A percentile compares a stretch with the other conserved stretches of the same genome.
Conservation (phyloP, 2,888 invertebrate species). For the Hirtodrosophila histrioides region DNA sequence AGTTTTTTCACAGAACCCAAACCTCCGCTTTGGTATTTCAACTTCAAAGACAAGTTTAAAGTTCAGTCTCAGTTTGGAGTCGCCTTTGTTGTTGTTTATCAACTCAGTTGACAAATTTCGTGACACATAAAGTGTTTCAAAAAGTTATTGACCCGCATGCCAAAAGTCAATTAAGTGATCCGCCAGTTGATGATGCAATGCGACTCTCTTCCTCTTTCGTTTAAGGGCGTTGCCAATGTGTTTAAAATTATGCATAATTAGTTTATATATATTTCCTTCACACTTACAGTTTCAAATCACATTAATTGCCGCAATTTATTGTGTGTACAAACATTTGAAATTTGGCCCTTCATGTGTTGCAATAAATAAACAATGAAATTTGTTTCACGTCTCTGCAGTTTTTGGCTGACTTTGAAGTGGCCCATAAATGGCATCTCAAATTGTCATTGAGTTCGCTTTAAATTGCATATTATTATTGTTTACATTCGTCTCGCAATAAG, state of each 20-base stretch:
- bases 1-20: no score
- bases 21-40: no score
- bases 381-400: constrained; percentile 23
- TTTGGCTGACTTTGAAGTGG: constrained; percentile 37
- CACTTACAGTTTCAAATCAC: constrained; percentile 10
- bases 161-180: constrained; percentile 55
- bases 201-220: background rate
- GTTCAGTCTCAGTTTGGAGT: constrained; percentile 26
- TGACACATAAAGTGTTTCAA: constrained; percentile 30
- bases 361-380: constrained; percentile 33
- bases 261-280: constrained; percentile 1
- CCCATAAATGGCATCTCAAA: constrained; percentile 39
- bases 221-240: constrained; percentile 29
- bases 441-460: constrained; percentile 44
- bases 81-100: constrained; percentile 12
- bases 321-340: constrained; percentile 9
- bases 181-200: constrained; percentile 56
- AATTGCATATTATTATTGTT: constrained; percentile 27
- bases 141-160: constrained; percentile 66
- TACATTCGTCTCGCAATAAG: constrained; percentile 8
- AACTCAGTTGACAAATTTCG: constrained; percentile 33
- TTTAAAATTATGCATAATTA: constrained; percentile 41
- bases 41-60: constrained; percentile 33
- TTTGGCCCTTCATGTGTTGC: background rate
- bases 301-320: constrained; percentile 29